Evolutionary conservation across 92 coral and sea anemone genomes (phyloP).

Genomic region (Epizoanthus rinbou): DNA sequence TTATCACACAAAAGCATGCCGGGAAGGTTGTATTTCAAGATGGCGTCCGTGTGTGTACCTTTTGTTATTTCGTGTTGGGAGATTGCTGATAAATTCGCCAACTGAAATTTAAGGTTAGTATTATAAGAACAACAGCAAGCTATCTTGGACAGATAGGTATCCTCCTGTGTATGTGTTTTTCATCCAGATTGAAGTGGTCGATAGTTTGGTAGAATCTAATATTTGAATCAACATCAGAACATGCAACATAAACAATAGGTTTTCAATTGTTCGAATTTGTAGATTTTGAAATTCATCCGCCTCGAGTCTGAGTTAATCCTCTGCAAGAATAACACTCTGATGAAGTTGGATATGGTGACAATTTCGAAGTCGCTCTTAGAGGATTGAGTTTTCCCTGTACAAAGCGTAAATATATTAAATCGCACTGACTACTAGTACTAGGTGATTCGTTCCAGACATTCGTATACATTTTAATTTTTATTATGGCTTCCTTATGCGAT

Average conservation of each 20-base stretch:
- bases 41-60: conserved; percentile 37
- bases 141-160: background rate
- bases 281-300: background rate
- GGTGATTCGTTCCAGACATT: no score
- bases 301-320: background rate
- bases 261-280: conserved; percentile 5
- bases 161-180: background rate
- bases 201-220: background rate
- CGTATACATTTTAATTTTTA: no score
- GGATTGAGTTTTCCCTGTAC: background rate
- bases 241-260: background rate
- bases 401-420: background rate
- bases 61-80: conserved; percentile 21
- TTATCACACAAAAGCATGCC: conserved; percentile 14
- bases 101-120: conserved; percentile 26
- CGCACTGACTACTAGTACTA: no score
- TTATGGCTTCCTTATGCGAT: no score
- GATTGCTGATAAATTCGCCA: background rate
- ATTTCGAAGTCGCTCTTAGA: background rate
- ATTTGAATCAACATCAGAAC: background rate
- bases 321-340: background rate
- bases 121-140: background rate
- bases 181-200: background rate
- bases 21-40: conserved; percentile 42
- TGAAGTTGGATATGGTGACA: background rate